Base-by-base conservation (phyloP, 2,113 vertebrate species). In the Erythrocercus mccallii region DNA sequence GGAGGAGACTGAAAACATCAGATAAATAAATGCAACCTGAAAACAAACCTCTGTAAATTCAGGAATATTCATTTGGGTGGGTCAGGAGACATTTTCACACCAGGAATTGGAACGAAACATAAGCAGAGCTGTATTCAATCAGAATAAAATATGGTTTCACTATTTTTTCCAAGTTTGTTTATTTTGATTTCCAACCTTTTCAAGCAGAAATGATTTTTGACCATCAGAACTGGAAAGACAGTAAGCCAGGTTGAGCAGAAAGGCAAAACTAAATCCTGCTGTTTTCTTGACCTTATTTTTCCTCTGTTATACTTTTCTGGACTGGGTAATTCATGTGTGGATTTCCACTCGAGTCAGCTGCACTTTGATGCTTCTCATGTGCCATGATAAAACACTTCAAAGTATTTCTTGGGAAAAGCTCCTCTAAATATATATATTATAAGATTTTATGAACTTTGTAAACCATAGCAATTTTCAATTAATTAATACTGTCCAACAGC, bases 241-340 rank as follows among this genome's bases (percentile, higher is more conserved):
- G 82, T 62, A 70, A 94, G 57, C 33, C 76, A 86, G 76, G 60
- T 70, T 88, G 79, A 88, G 61, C 60, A 65, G 38, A 73, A 76
- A 94, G 76, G 62, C 77, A 81, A 66, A 96, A 89, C 53, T 76
- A 88, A 72, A 81, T 78, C 82, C 56, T 35, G 16, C 73, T 96
- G 76, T 92, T 96, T 74, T 92, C 72, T 58, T 96, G 95, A 88
- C 85, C 88, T 90, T 88, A 15, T 81, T 97, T 94, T 94, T 90
- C 68, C 53, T 74, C 92, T 56, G 56, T n/a, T 87, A 28, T 35
- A 44, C 79, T 61, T 12, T 50, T 92, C 82, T 93, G 91, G 68
- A 15, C 89, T 33, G 11, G 54, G 73, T 81, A 44, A 69, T 86
- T 82, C 74, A 69, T 6, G 6, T 90, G 70, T 92, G 70, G 61